These are phyloP conservation scores for Paedocypris micromegethes DNA, from an alignment of 2,797 vertebrate species.

Conservation along the genomic window DNA sequence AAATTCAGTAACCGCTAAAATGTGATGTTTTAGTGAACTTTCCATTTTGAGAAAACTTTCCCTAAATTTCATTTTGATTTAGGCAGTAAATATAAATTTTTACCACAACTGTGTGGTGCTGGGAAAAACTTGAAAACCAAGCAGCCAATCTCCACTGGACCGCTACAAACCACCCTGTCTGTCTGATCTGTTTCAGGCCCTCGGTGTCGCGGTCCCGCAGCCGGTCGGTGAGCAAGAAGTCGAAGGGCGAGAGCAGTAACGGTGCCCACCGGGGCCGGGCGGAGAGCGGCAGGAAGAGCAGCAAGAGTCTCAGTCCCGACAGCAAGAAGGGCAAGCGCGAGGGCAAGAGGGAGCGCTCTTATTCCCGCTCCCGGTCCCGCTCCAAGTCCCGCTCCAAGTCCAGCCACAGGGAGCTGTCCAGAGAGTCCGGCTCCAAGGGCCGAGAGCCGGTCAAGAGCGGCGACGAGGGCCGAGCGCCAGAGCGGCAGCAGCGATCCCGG, in stretches of 20 bases:
- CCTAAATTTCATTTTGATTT: too few relatives aligned
- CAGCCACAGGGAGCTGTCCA: slow-evolving; percentile 70
- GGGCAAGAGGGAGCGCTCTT: slow-evolving; percentile 66
- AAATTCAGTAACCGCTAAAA: too few relatives aligned
- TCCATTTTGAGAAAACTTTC: too few relatives aligned
- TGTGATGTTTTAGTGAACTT: too few relatives aligned
- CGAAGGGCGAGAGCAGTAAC: slow-evolving; percentile 74
- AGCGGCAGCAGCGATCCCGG: slow-evolving; percentile 53
- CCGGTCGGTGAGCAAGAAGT: slow-evolving; percentile 77
- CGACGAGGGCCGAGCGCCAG: slow-evolving; percentile 53
- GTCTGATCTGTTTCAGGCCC: slow-evolving; percentile 51
- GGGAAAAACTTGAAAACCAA: too few relatives aligned
- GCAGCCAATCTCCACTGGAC: too few relatives aligned
- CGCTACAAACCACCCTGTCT: too few relatives aligned
- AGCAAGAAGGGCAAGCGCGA: slow-evolving; percentile 80
- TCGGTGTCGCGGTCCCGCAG: slow-evolving; percentile 84
- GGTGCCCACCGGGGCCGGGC: slow-evolving; percentile 61
- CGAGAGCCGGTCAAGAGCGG: slow-evolving; percentile 70
- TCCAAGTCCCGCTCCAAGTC: slow-evolving; percentile 77
- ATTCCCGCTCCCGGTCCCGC: slow-evolving; percentile 67
- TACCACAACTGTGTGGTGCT: too few relatives aligned
- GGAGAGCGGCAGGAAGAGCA: slow-evolving; percentile 67
- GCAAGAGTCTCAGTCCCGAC: slow-evolving; percentile 66
- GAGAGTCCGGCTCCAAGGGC: slow-evolving; percentile 67
- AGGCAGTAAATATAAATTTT: too few relatives aligned